Base-by-base conservation (phyloP, 2,888 invertebrate genomes). In the Tenthredo distinguenda region DNA sequence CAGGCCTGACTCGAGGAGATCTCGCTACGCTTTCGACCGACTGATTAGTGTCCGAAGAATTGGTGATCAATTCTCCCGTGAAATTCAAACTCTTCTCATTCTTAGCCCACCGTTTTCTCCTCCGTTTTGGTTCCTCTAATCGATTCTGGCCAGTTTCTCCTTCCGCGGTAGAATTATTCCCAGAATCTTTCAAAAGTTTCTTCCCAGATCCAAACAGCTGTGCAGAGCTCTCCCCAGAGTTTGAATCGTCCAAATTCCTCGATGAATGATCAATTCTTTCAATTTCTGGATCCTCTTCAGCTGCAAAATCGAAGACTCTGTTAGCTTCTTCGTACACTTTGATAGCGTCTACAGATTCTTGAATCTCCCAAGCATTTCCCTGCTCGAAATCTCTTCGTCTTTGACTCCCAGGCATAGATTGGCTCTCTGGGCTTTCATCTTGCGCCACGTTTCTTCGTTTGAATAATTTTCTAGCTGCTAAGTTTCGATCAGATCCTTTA, bases 101-200 rank as follows among this genome's bases (percentile, higher is more conserved):
- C 31, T 92, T 90, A 0, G 90, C 89, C 93, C 93, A 93, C 18
- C 91, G 89, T 83, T 90, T 92, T 21, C 92, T 34, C 47, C 83
- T 68, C 0, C 83, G 83, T 31, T 47, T 83, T 3, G 83, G 83
- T 47, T 47, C 31, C 40, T 12, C 31, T 3, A 15, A 12, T 10
- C 7, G 26, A 21, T 37, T 21, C n/a, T 21, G 12, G 15, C 9
- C 58, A 55, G 55, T 26, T 55, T 50, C 81, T 34, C 6, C 18
- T 10, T 37, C 81, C 2, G 43, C 31, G 1, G 10, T 21, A 7
- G 68, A 83, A 83, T 83, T 31, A 1, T 31, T 71, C 0, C 2
- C 15, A 9, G 62, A 37, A 37, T 9, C 62, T 31, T 5, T 7
- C 3, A 58, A 2, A n/a, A 81, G 5, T 15, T 40, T 81, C 6